Percentiles rank a stretch among this genome's conserved stretches.
These are phyloP conservation scores for Myiagra hebetior DNA, from an alignment of 2,113 vertebrate species.

Conservation along the genomic window DNA sequence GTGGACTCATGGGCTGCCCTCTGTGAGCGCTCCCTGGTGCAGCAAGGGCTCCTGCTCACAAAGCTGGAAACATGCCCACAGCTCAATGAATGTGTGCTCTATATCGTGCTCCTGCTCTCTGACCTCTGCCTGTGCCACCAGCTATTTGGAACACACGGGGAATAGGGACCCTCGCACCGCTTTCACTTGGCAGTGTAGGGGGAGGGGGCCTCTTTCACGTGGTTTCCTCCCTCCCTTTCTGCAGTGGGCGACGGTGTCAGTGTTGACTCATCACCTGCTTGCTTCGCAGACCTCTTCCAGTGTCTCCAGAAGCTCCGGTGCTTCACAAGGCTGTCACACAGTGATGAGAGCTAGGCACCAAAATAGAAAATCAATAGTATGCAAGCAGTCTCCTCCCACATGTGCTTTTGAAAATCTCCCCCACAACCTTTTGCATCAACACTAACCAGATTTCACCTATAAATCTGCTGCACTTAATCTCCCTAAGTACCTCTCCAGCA, in stretches of 20 bases:
- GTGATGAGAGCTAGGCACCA: not conserved
- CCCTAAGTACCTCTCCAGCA: slow-evolving; percentile 11
- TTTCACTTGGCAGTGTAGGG: not conserved
- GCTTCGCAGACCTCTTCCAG: not conserved
- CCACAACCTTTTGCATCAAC: slow-evolving; percentile 34
- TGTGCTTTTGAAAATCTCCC: slow-evolving; percentile 19
- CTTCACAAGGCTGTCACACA: not conserved
- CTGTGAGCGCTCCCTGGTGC: not conserved
- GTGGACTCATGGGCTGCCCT: not conserved
- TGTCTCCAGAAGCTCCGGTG: not conserved
- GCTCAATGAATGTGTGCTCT: not conserved
- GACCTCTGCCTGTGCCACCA: not conserved
- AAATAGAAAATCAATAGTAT: slow-evolving; percentile 33
- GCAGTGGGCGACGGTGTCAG: not conserved
- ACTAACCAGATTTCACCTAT: slow-evolving; percentile 59
- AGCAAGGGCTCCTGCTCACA: not conserved
- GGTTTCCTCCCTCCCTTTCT: not conserved
- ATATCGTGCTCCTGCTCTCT: not conserved
- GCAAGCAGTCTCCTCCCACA: slow-evolving; percentile 18
- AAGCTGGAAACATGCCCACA: not conserved
- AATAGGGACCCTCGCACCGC: not conserved
- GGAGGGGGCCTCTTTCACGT: not conserved
- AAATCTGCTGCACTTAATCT: slow-evolving; percentile 55
- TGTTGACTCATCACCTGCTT: not conserved
- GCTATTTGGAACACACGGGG: not conserved